A percentile compares a stretch with the other conserved stretches of the same genome.
Evolutionary conservation across 2,113 vertebrate species (phyloP).

Genomic region (Nothocercus nigrocapillus): DNA sequence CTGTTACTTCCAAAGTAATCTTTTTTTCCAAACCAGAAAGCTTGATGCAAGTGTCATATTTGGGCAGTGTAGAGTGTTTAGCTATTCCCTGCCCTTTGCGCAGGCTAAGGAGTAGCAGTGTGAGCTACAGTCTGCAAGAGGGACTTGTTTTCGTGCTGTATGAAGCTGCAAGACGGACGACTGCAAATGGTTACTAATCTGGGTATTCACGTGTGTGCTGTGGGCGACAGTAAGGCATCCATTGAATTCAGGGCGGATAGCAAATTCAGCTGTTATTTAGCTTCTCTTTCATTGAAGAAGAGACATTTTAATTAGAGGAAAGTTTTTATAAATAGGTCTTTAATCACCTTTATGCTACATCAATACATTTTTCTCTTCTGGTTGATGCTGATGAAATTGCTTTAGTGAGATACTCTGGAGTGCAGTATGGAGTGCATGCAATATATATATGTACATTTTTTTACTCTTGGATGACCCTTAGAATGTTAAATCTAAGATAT

Average conservation of each 20-base stretch:
- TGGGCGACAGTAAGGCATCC: background rate
- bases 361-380: background rate
- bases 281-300: background rate
- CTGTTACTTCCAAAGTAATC: background rate
- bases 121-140: background rate
- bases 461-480: background rate
- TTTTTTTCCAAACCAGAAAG: background rate
- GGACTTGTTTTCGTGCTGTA: background rate
- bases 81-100: background rate
- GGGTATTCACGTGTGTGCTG: background rate
- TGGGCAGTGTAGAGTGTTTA: background rate
- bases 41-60: background rate
- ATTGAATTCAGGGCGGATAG: background rate
- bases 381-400: background rate
- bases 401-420: background rate
- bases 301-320: background rate
- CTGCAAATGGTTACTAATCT: background rate
- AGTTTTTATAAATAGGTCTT: background rate
- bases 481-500: background rate
- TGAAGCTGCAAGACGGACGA: constrained; percentile 3
- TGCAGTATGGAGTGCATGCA: background rate
- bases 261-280: background rate
- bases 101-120: background rate
- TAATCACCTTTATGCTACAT: background rate
- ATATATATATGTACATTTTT: rapidly evolving